Percentiles rank a stretch among this genome's conserved stretches.
These are phyloP conservation scores for Eurypyga helias DNA, from an alignment of 2,113 vertebrate species.

Conservation along the genomic window DNA sequence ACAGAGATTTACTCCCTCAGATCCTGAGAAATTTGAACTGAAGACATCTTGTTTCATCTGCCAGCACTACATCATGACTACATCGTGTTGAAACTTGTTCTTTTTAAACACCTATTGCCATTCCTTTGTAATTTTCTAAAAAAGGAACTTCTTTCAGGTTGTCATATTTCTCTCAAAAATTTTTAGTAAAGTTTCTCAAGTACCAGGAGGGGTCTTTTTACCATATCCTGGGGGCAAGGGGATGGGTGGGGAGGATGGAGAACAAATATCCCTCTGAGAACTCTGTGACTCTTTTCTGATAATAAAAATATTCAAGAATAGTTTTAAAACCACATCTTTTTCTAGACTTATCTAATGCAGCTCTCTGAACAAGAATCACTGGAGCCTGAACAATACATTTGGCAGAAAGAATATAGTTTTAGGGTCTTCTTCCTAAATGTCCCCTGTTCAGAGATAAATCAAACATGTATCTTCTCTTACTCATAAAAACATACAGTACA, in stretches of 20 bases:
- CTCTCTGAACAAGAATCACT: not conserved
- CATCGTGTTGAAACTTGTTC: slow-evolving; percentile 22
- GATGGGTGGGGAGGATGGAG: not conserved
- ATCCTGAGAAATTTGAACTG: not conserved
- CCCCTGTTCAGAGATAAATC: not conserved
- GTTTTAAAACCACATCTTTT: not conserved
- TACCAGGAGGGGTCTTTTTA: not conserved
- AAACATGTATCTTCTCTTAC: not conserved
- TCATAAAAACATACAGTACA: not conserved
- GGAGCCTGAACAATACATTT: not conserved
- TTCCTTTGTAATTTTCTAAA: not conserved
- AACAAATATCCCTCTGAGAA: not conserved
- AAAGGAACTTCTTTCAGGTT: not conserved
- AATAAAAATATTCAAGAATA: not conserved
- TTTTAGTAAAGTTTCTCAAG: not conserved
- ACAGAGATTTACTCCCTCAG: not conserved
- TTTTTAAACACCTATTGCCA: not conserved
- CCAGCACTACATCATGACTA: not conserved
- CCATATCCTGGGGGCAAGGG: not conserved
- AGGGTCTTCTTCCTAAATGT: not conserved
- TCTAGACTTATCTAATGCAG: not conserved
- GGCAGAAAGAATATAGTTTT: not conserved
- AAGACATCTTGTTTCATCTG: not conserved
- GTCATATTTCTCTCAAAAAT: not conserved
- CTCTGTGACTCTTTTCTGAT: not conserved